Base-by-base conservation (phyloP, 2,888 invertebrate genomes). In the Plagodis dolabraria region DNA sequence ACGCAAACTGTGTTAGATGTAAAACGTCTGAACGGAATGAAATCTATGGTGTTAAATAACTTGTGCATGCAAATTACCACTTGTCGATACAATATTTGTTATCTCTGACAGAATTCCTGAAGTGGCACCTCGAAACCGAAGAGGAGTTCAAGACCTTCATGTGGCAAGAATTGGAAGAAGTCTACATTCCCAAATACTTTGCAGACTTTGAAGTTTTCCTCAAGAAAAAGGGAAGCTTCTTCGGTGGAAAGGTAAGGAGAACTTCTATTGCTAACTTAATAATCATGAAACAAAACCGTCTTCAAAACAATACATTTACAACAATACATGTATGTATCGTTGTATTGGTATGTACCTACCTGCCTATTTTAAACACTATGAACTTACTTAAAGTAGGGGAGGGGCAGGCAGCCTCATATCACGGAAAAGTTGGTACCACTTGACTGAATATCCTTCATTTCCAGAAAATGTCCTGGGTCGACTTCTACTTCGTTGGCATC, bases 401-500 rank as follows among this genome's bases (percentile, higher is more conserved):
- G 9, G 2, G 7, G 38, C 38, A 38, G 38, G 38, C 8, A 8
- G 38, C 5, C 22, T 22, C 4, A 22, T 22, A 22, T 22, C 22
- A 22, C 22, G 1, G 1, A 38, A 7, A 7, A 7, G 36, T 38
- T 38, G 38, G 38, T 38, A 7, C 38, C 7, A 1, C 38, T 38
- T 38, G 7, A 44, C 6, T 44, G 6, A 11, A 12, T 7, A 12
- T 9, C 9, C 6, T 38, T 35, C 12, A 48, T 7, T 73, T 61
- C 50, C 64, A 71, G 71, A 68, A 68, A 70, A 11, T 53, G 57
- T 60, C 57, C 69, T 80, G 76, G 78, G 75, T 74, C 11, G 80
- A 80, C 55, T 50, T 78, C 52, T 80, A 72, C 67, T 74, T 80
- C 53, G 77, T 76, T 38, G 76, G 76, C 8, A 70, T 77, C 60